Base-by-base conservation (phyloP, 2,797 vertebrate genomes). In the Halcyon smyrnensis region DNA sequence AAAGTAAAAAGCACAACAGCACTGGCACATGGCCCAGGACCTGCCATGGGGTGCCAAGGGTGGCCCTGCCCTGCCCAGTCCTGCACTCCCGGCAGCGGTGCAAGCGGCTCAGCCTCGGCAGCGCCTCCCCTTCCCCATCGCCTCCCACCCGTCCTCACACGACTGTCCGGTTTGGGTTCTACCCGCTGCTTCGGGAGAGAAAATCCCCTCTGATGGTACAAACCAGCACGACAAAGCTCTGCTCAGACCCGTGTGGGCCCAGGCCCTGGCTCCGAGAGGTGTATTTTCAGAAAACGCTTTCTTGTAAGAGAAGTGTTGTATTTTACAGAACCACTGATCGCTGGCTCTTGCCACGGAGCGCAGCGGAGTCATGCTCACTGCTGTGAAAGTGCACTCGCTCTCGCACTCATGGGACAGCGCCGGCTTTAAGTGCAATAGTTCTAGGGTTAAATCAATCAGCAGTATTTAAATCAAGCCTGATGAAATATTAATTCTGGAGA, bases 381-480 rank as follows among this genome's bases (percentile, higher is more conserved):
- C 60, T 9, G 32, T 21, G 14, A 8, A 34, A 87, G 77, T 1
- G 30, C 8, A 46, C 14, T 62, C 43, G 9, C 63, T 48, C 62
- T 45, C 1, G 0, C 2, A 3, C 43, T 30, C 73, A 19, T 0
- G 0, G 73, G 57, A n/a, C 17, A 48, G 32, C 0, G 1, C 24
- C 12, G 9, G 2, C 70, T 27, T 46, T 8, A 56, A 9, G 25
- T 18, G 60, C 75, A 46, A 36, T 1, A 9, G 68, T 17, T 60
- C 37, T 11, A n/a, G 53, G 78, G 41, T 69, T 60, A 45, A 86
- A 57, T 75, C 62, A 74, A 12, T 24, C 73, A 83, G 54, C 70
- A 37, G 19, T 13, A 45, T 62, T 84, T 81, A 73, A 86, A 77
- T 32, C 41, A 34, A 7, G 41, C 51, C 56, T 59, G 50, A 64